Evolutionary conservation across 1,140 invertebrate genomes (phyloP).

Genomic region (Sogatella furcifera): DNA sequence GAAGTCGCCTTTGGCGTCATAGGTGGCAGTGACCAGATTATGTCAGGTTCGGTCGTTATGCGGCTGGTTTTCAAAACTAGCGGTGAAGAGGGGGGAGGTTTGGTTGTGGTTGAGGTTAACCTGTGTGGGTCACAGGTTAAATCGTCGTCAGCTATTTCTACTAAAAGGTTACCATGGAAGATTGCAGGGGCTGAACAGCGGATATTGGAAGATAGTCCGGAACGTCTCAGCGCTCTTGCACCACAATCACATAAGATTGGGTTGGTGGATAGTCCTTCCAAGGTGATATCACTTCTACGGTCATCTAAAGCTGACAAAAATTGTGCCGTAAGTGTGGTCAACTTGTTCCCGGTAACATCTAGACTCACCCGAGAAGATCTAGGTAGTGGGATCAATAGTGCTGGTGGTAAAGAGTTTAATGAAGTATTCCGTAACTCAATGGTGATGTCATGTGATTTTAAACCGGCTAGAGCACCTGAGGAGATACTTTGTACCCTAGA

Average conservation of each 20-base stretch:
- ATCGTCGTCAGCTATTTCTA: conserved; percentile 66
- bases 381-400: conserved; percentile 78
- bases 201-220: conserved; percentile 39
- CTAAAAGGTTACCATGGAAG: conserved; percentile 52
- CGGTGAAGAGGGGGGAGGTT: conserved; percentile 30
- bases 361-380: conserved; percentile 68
- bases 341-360: conserved; percentile 64
- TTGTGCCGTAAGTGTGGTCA: conserved; percentile 61
- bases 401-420: conserved; percentile 58
- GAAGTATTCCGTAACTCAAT: conserved; percentile 71
- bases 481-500: conserved; percentile 62
- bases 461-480: conserved; percentile 68
- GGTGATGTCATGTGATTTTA: conserved; percentile 55
- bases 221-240: conserved; percentile 55
- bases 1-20: conserved; percentile 36
- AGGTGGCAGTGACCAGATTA: conserved; percentile 74
- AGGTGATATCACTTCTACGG: conserved; percentile 54
- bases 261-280: conserved; percentile 61
- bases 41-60: conserved; percentile 61
- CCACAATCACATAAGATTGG: conserved; percentile 79
- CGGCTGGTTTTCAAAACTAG: conserved; percentile 32
- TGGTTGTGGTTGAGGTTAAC: conserved; percentile 38
- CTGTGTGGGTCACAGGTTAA: conserved; percentile 52
- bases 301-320: conserved; percentile 69
- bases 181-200: conserved; percentile 54